These are phyloP conservation scores for Latrodectus elegans DNA, from an alignment of 2,888 invertebrate genomes.

Conservation along the genomic window DNA sequence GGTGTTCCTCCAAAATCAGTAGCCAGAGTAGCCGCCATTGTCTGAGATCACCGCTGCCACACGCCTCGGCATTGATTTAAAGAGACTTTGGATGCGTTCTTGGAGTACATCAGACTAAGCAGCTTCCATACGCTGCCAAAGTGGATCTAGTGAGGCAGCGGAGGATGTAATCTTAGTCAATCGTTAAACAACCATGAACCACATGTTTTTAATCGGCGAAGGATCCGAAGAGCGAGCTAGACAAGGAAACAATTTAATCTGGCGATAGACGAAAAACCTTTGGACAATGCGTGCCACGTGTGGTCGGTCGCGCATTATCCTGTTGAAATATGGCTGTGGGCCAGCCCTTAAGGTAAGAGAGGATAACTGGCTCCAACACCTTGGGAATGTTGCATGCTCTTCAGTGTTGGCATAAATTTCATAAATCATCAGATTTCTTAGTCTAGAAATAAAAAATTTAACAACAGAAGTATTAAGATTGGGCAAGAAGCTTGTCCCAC, in stretches of 20 bases:
- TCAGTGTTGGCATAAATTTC: conserved; percentile 46
- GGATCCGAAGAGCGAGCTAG: conserved; percentile 15
- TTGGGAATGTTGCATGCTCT: not conserved
- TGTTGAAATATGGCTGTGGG: not conserved
- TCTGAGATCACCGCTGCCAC: too few relatives aligned
- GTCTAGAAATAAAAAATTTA: not conserved
- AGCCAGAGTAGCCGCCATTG: too few relatives aligned
- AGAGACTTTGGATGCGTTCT: conserved; percentile 11
- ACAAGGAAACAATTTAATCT: conserved; percentile 56
- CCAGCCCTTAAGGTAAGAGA: too few relatives aligned
- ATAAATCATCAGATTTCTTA: conserved; percentile 4
- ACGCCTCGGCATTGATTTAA: too few relatives aligned
- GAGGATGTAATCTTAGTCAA: not conserved
- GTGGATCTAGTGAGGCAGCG: too few relatives aligned
- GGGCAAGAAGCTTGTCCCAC: conserved; percentile 26
- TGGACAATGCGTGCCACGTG: too few relatives aligned
- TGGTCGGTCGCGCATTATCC: not conserved
- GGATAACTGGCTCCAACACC: too few relatives aligned
- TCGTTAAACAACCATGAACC: conserved; percentile 24
- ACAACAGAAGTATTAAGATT: not conserved
- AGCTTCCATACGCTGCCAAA: too few relatives aligned
- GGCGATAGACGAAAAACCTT: conserved; percentile 17
- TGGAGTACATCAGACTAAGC: not conserved
- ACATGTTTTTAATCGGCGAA: not conserved
- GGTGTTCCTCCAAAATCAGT: too few relatives aligned